phyloP scores from a whole-genome alignment of 2,888 invertebrate species.

The Elegia similella region DNA sequence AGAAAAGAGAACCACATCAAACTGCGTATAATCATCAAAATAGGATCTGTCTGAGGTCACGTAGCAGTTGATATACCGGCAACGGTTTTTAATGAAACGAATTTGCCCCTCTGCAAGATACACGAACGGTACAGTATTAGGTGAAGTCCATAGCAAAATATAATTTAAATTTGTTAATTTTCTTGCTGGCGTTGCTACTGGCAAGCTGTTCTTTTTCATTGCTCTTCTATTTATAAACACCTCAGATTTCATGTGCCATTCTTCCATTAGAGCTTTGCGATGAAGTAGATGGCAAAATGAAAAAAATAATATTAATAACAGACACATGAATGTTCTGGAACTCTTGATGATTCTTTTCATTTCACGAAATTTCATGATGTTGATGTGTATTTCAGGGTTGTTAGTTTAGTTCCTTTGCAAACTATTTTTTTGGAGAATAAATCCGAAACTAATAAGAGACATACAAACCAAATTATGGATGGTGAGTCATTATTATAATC shows the following conservation, averaged over 20 bases:
- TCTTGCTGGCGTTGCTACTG: neutral
- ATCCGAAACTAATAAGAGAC: no score
- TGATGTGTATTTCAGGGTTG: no score
- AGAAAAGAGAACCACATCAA: conserved; percentile 43
- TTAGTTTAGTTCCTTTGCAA: no score
- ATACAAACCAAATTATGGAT: no score
- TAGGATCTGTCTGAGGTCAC: conserved; percentile 36
- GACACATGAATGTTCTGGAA: neutral
- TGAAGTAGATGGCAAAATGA: neutral
- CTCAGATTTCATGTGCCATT: neutral
- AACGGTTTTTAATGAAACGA: conserved; percentile 37
- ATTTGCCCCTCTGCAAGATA: conserved; percentile 37
- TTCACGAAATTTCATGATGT: neutral
- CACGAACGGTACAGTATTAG: conserved; percentile 34
- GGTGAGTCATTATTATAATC: no score
- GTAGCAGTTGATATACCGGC: conserved; percentile 40
- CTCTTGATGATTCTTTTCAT: neutral
- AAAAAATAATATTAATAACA: neutral
- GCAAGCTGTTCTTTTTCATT: neutral
- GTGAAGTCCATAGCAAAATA: conserved; percentile 44
- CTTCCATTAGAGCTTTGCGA: neutral
- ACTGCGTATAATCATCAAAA: conserved; percentile 32
- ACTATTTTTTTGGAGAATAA: no score
- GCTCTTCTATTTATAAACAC: neutral
- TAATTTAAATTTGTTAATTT: conserved; percentile 30